Percentiles rank a stretch among this genome's conserved stretches.
Conservation (phyloP, 2,113 vertebrate genomes). For the Neolamprologus cancellatus region DNA sequence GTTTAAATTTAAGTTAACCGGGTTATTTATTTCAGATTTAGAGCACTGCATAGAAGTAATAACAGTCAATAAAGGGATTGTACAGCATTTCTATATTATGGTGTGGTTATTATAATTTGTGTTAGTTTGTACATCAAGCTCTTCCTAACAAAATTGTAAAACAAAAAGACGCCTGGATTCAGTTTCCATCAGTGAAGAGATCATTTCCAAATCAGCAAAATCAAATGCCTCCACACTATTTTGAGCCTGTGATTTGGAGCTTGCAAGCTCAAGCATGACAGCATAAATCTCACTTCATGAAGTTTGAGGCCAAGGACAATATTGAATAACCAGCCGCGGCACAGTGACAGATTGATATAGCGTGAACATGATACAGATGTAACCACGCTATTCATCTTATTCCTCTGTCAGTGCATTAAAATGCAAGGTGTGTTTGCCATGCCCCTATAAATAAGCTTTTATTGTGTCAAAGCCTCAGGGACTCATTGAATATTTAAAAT, state of each 20-base stretch:
- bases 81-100: not conserved
- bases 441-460: constrained; percentile 65
- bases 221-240: not conserved
- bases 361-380: constrained; percentile 55
- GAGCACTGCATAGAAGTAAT: not conserved
- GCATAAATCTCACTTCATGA: constrained; percentile 49
- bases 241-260: constrained; percentile 14
- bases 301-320: constrained; percentile 63
- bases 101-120: not conserved
- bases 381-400: constrained; percentile 47
- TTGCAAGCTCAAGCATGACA: not conserved
- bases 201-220: constrained; percentile 12
- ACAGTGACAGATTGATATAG: constrained; percentile 61
- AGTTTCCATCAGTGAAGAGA: not conserved
- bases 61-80: not conserved
- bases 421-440: constrained; percentile 56
- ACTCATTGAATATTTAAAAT: constrained; percentile 67
- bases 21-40: not conserved
- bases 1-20: constrained; percentile 14
- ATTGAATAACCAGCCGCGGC: constrained; percentile 43
- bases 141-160: not conserved
- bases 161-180: not conserved
- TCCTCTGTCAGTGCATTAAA: constrained; percentile 48
- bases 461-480: constrained; percentile 51
- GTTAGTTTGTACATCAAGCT: not conserved